phyloP scores from a whole-genome alignment of 2,888 invertebrate species.

The Sinhomidia bicolor region DNA sequence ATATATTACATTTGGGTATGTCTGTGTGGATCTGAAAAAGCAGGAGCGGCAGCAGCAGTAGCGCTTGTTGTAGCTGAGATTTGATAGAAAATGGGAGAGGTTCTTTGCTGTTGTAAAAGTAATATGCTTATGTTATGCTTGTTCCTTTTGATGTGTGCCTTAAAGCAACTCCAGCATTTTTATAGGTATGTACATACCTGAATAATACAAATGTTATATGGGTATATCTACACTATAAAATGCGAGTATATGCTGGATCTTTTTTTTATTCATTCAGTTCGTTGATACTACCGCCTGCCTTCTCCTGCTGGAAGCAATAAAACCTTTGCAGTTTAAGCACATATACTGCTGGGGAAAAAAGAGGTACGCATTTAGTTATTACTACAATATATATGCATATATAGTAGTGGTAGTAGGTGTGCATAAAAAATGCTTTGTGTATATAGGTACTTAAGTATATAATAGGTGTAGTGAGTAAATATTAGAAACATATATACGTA shows the following conservation, averaged over 20 bases:
- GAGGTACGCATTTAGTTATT: slow-evolving; percentile 2
- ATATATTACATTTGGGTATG: slow-evolving; percentile 12
- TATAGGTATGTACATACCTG: neutral
- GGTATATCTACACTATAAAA: no score
- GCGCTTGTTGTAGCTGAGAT: slow-evolving; percentile 56
- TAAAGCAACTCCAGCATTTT: neutral
- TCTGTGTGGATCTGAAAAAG: slow-evolving; percentile 23
- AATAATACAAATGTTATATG: no score
- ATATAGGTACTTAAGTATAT: slow-evolving; percentile 1
- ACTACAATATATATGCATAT: neutral
- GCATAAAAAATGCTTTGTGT: neutral
- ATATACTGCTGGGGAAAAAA: slow-evolving; percentile 24
- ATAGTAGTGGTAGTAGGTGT: neutral
- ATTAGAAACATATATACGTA: neutral
- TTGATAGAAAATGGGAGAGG: slow-evolving; percentile 66
- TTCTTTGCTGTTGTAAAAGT: slow-evolving; percentile 20
- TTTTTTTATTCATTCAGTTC: slow-evolving; percentile 50
- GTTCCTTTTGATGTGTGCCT: slow-evolving; percentile 4
- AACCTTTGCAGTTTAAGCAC: slow-evolving; percentile 50
- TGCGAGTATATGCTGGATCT: neutral
- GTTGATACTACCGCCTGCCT: slow-evolving; percentile 39
- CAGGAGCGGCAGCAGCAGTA: slow-evolving; percentile 53
- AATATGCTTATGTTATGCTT: slow-evolving; percentile 50
- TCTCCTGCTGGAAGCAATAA: slow-evolving; percentile 55
- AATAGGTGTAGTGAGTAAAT: no score